Evolutionary conservation across 2,113 vertebrate species (phyloP).

Genomic region (Aplodontia rufa): DNA sequence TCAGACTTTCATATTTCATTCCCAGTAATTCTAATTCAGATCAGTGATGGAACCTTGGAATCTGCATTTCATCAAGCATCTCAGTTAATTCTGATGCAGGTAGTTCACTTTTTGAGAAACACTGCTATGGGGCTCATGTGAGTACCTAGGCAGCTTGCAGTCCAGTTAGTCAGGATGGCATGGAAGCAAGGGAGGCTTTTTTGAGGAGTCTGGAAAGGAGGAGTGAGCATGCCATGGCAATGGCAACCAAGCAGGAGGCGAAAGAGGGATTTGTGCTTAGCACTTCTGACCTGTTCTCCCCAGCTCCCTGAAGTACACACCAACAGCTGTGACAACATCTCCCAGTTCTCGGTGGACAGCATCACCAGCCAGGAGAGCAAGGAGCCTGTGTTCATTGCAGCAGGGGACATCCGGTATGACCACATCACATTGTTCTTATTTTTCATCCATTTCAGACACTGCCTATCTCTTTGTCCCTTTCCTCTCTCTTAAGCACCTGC

Average conservation of each 20-base stretch:
- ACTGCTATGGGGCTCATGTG: neutral
- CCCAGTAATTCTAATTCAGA: neutral
- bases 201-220: neutral
- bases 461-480: neutral
- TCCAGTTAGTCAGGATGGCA: neutral
- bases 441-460: neutral
- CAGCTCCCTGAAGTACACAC: conserved; percentile 94
- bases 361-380: conserved; percentile 98
- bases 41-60: neutral
- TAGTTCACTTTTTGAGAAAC: neutral
- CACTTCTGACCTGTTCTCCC: neutral
- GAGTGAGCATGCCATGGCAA: neutral
- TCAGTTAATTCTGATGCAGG: neutral
- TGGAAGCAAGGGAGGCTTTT: neutral
- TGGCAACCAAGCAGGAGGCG: neutral
- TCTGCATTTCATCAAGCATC: neutral
- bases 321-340: conserved; percentile 99
- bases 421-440: neutral
- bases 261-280: neutral
- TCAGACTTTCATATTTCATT: neutral
- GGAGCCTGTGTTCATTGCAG: conserved; percentile 95
- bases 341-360: conserved; percentile 98
- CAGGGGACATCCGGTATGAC: conserved; percentile 94
- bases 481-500: neutral
- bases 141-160: neutral